These are phyloP conservation scores for Pipistrellus pygmaeus DNA, from an alignment of 2,797 vertebrate genomes.

Conservation along the genomic window DNA sequence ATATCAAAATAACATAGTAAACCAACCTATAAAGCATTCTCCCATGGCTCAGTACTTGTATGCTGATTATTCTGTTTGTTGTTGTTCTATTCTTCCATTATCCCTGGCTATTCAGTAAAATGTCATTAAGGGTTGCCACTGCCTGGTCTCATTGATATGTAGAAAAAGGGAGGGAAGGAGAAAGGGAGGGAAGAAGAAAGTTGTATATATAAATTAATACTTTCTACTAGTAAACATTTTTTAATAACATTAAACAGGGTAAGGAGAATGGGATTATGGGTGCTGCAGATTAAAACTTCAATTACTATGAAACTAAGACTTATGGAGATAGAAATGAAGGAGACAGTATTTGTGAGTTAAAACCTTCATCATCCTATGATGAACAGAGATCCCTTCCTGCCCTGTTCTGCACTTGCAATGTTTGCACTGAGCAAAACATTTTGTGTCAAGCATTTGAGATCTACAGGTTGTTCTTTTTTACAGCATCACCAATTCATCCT, in stretches of 20 bases:
- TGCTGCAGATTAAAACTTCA: background rate
- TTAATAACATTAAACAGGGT: background rate
- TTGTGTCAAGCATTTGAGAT: background rate
- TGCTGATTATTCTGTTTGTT: background rate
- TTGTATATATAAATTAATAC: background rate
- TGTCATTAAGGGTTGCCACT: background rate
- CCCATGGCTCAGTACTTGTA: background rate
- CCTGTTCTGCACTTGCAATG: background rate
- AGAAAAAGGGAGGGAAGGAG: background rate
- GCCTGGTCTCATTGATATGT: background rate
- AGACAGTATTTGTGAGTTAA: background rate
- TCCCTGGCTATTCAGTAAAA: background rate
- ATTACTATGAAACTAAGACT: background rate
- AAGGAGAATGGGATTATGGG: background rate
- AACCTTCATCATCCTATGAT: background rate
- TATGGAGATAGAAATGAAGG: background rate
- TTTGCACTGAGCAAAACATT: background rate
- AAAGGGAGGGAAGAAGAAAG: background rate
- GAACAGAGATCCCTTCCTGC: background rate
- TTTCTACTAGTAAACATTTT: background rate
- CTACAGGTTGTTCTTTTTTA: background rate
- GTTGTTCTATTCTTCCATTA: background rate
- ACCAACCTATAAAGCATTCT: background rate
- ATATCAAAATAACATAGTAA: background rate
- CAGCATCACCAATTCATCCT: background rate